These are phyloP conservation scores for Agrochola circellaris DNA, from an alignment of 2,888 invertebrate species.

Conservation along the genomic window DNA sequence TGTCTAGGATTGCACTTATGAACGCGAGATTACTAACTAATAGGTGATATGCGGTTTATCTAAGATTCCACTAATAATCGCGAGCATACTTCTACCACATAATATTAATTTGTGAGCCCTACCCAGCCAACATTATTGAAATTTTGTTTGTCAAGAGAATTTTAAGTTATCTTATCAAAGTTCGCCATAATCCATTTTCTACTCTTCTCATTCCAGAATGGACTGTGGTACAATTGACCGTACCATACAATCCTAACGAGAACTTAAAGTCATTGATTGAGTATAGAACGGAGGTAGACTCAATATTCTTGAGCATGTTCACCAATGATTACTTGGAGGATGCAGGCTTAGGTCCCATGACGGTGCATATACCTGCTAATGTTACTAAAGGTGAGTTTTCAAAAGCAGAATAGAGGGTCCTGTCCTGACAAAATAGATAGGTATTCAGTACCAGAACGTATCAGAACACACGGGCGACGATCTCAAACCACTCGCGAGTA, in stretches of 20 bases:
- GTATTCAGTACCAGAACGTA: too few species aligned
- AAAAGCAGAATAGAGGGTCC: neutral
- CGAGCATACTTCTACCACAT: too few species aligned
- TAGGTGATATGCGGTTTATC: too few species aligned
- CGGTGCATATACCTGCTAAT: conserved; percentile 83
- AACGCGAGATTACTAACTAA: too few species aligned
- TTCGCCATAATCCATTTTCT: neutral
- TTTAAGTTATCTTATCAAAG: too few species aligned
- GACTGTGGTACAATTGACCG: conserved; percentile 91
- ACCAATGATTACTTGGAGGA: conserved; percentile 81
- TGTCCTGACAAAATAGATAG: neutral
- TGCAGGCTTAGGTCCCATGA: conserved; percentile 76
- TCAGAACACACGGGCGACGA: neutral
- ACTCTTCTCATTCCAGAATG: conserved; percentile 86
- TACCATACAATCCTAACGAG: conserved; percentile 87
- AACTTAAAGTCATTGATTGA: conserved; percentile 80
- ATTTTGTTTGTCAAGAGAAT: too few species aligned
- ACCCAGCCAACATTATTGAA: too few species aligned
- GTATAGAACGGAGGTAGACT: conserved; percentile 80
- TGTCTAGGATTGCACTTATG: too few species aligned
- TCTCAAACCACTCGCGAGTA: neutral
- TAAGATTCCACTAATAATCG: too few species aligned
- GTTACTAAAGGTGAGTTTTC: conserved; percentile 78
- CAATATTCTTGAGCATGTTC: conserved; percentile 81
- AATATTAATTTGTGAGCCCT: too few species aligned